Percentiles rank a stretch among this genome's conserved stretches.
These are phyloP conservation scores for Coelopa pilipes DNA, from an alignment of 2,888 invertebrate genomes.

Conservation along the genomic window DNA sequence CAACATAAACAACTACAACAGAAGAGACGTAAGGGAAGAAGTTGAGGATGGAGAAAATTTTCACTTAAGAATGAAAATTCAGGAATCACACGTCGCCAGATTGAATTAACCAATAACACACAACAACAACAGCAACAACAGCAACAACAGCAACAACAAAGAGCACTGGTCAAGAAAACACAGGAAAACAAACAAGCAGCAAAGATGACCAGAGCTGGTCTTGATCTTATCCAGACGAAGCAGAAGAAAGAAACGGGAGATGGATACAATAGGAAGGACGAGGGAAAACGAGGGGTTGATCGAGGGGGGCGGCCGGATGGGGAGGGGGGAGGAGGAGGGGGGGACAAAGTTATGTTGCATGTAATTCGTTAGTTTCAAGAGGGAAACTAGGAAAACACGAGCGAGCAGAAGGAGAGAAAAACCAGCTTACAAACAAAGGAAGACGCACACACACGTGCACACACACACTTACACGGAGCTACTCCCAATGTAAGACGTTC, in stretches of 20 bases:
- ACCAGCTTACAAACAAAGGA: not conserved
- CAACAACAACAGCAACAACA: constrained; percentile 8
- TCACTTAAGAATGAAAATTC: constrained; percentile 24
- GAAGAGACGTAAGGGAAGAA: not conserved
- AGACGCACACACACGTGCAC: not conserved
- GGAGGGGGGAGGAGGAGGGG: not conserved
- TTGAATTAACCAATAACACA: constrained; percentile 17
- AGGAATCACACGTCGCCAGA: constrained; percentile 11
- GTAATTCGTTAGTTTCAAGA: constrained; percentile 1
- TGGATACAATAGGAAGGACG: too few relatives aligned
- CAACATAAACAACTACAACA: not conserved
- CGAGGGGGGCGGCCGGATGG: not conserved
- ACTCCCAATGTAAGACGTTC: not conserved
- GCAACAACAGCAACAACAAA: constrained; percentile 6
- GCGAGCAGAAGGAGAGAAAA: too few relatives aligned
- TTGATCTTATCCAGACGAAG: not conserved
- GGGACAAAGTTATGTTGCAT: constrained; percentile 10
- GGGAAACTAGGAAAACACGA: not conserved
- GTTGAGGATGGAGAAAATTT: constrained; percentile 5
- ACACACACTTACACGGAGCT: not conserved
- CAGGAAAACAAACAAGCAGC: not conserved
- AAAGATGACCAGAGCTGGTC: not conserved
- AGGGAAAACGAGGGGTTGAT: too few relatives aligned
- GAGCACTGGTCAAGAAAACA: not conserved
- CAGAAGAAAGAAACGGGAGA: not conserved